phyloP scores from a whole-genome alignment of 2,888 invertebrate genomes.

The Cephonodes hylas region DNA sequence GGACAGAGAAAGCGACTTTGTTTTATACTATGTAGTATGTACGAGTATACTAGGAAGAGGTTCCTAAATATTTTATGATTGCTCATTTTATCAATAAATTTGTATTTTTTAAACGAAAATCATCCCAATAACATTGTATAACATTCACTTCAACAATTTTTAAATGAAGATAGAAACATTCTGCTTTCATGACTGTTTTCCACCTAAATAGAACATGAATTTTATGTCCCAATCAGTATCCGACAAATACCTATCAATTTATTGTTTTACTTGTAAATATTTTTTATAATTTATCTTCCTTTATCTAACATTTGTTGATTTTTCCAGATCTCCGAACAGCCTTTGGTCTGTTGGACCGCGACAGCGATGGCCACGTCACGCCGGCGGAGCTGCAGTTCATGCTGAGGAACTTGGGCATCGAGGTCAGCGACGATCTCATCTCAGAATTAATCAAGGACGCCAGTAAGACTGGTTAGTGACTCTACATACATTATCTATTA shows the following conservation, averaged over 20 bases:
- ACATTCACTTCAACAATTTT: too few species aligned
- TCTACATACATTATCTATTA: neutral
- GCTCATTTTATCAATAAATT: too few species aligned
- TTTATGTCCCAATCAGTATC: too few species aligned
- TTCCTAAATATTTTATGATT: too few species aligned
- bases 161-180: too few species aligned
- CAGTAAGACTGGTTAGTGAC: constrained; percentile 84
- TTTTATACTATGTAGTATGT: too few species aligned
- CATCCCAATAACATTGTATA: too few species aligned
- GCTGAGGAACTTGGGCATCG: constrained; percentile 88
- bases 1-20: too few species aligned
- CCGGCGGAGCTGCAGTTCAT: constrained; percentile 89
- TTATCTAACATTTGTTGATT: constrained; percentile 12
- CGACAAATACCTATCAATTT: neutral
- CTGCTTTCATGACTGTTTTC: too few species aligned
- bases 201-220: too few species aligned
- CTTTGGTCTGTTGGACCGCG: constrained; percentile 88
- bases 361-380: constrained; percentile 89
- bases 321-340: constrained; percentile 87
- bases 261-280: too few species aligned
- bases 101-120: too few species aligned
- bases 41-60: neutral
- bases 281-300: neutral
- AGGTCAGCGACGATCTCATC: constrained; percentile 87
- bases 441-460: constrained; percentile 88